Conservation (phyloP, 1,140 invertebrate species). For the Trissolcus basalis region DNA sequence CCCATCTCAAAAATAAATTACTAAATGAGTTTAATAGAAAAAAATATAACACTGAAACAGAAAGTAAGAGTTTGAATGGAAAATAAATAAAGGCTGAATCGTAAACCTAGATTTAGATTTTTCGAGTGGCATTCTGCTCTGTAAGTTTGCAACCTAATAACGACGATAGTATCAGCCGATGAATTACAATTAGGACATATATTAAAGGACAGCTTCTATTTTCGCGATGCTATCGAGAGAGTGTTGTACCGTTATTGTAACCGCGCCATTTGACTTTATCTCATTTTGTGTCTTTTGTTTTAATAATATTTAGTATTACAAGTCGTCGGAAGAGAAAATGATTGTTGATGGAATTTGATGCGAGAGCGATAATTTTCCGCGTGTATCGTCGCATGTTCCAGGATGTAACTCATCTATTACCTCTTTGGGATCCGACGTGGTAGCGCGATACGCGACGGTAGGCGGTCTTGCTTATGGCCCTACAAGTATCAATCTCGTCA, state of each 20-base stretch:
- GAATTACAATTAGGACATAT: too few species aligned
- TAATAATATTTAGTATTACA: conserved; percentile 12
- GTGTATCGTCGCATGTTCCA: conserved; percentile 32
- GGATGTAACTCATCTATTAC: conserved; percentile 47
- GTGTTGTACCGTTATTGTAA: background rate
- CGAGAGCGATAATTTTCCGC: conserved; percentile 34
- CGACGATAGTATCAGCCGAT: too few species aligned
- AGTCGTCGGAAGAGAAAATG: conserved; percentile 6
- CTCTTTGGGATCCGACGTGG: conserved; percentile 1
- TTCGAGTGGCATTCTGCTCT: too few species aligned
- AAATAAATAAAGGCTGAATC: too few species aligned
- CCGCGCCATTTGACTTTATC: conserved; percentile 1
- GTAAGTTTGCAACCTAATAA: too few species aligned
- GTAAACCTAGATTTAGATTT: too few species aligned
- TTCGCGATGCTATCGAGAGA: too few species aligned
- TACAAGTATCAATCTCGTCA: conserved; percentile 29
- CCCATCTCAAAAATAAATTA: too few species aligned
- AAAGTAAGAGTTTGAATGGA: too few species aligned
- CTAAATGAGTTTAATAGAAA: too few species aligned
- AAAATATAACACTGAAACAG: too few species aligned
- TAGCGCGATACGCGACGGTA: conserved; percentile 40
- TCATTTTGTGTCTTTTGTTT: background rate
- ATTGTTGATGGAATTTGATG: conserved; percentile 11
- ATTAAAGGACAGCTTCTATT: too few species aligned
- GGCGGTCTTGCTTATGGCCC: conserved; percentile 40